Evolutionary conservation across 2,113 vertebrate genomes (phyloP).

Genomic region (Macquaria ambigua): DNA sequence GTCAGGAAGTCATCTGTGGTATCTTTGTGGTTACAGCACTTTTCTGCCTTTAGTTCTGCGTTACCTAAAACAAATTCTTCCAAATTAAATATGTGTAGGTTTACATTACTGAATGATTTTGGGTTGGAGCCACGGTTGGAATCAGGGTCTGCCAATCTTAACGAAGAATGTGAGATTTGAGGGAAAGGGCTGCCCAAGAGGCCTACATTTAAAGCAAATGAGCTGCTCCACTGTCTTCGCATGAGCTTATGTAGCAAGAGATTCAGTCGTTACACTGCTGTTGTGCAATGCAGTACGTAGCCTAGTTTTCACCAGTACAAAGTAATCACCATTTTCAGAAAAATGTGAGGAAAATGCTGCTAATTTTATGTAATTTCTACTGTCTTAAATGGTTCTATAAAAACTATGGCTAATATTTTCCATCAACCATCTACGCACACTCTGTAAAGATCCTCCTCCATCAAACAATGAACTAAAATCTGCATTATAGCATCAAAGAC

Average conservation of each 20-base stretch:
- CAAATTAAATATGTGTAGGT: neutral
- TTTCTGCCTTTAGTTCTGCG: neutral
- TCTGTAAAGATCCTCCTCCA: neutral
- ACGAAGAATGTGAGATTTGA: neutral
- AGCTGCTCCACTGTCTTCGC: neutral
- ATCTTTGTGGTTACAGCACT: neutral
- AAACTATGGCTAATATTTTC: neutral
- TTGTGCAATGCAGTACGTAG: neutral
- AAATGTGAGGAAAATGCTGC: neutral
- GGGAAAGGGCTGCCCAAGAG: neutral
- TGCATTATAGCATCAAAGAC: neutral
- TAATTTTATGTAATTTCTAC: neutral
- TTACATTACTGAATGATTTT: neutral
- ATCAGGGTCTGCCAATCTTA: neutral
- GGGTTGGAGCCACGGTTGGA: neutral
- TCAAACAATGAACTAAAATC: neutral
- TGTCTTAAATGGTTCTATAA: neutral
- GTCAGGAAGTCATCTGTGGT: neutral
- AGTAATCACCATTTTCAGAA: too few relatives aligned
- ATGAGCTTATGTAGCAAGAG: neutral
- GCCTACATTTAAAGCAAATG: too few relatives aligned
- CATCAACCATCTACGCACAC: neutral
- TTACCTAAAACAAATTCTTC: neutral
- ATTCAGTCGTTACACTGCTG: neutral
- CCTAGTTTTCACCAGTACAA: neutral